These are phyloP conservation scores for Marasmarcha lunaedactyla DNA, from an alignment of 2,888 invertebrate genomes.

Conservation along the genomic window DNA sequence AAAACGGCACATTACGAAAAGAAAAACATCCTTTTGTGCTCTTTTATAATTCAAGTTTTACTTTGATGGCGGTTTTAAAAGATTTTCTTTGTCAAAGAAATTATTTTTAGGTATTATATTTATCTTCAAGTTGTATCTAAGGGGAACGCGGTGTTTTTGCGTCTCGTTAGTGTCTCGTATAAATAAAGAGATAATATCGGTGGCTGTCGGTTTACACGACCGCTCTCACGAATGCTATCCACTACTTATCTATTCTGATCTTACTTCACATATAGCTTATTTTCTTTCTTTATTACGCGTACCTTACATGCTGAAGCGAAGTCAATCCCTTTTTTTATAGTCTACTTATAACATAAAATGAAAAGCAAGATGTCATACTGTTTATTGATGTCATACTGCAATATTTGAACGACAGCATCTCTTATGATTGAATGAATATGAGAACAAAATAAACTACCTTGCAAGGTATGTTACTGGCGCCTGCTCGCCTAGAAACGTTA, in stretches of 20 bases:
- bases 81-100: slow-evolving; percentile 17
- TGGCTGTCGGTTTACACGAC: neutral
- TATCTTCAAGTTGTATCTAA: slow-evolving; percentile 29
- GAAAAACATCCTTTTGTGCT: neutral
- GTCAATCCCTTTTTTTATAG: no score
- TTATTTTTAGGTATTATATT: slow-evolving; percentile 17
- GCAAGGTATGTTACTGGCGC: no score
- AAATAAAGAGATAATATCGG: slow-evolving; percentile 49
- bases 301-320: no score
- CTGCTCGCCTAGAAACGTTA: no score
- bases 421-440: no score
- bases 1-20: neutral
- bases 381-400: no score
- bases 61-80: neutral
- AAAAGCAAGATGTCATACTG: no score
- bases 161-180: slow-evolving; percentile 50
- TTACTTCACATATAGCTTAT: slow-evolving; percentile 1
- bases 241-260: slow-evolving; percentile 1
- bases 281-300: no score
- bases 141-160: slow-evolving; percentile 18
- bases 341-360: no score
- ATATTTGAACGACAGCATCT: no score
- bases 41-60: neutral
- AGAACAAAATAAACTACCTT: no score
- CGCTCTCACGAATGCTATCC: slow-evolving; percentile 7